Base-by-base conservation (phyloP, 2,888 invertebrate genomes). In the Epirrhoe alternata region DNA sequence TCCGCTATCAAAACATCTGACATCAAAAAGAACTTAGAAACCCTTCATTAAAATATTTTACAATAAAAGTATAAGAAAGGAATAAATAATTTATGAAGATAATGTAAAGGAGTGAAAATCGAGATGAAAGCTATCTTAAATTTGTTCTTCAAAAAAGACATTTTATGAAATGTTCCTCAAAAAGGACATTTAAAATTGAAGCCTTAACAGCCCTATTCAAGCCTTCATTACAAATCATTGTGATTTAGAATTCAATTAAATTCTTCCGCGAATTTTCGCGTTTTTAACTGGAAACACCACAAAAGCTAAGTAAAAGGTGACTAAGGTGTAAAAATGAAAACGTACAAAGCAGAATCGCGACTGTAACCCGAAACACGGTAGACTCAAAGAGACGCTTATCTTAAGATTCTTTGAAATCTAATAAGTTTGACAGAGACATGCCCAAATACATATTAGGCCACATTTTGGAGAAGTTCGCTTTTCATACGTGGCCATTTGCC, bases 171-270 rank as follows among this genome's bases (percentile, higher is more conserved):
- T 38, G 7, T 30, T 30, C 5, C 35, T n/a, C 16, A 10, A 14
- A n/a, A 38, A 63, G 59, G 35, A 55, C 50, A 31, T 62, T 66
- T 55, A 45, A 50, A 66, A 59, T 62, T 54, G 54, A 52, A 62
- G 30, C 33, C 51, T 45, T 66, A 62, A 59, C 62, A 66, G 58
- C n/a, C 17, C 5, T 33, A 51, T 60, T 63, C 51, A 63, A n/a
- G 24, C 33, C 55, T 60, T 60, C 50, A 49, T 65, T 51, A 55
- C 50, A 16, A 47, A 55, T 59, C 50, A 59, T 59, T 64, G 59
- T 60, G 64, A 47, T 31, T 65, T 65, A 65, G 64, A 65, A 65
- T 61, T 65, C 51, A 65, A 61, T 65, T 65, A 65, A 61, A 65
- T 57, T 61, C 51, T 57, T 65, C 35, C 65, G 52, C 49, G 33